phyloP scores from a whole-genome alignment of 1,140 invertebrate genomes.

The Nasonia giraulti region DNA sequence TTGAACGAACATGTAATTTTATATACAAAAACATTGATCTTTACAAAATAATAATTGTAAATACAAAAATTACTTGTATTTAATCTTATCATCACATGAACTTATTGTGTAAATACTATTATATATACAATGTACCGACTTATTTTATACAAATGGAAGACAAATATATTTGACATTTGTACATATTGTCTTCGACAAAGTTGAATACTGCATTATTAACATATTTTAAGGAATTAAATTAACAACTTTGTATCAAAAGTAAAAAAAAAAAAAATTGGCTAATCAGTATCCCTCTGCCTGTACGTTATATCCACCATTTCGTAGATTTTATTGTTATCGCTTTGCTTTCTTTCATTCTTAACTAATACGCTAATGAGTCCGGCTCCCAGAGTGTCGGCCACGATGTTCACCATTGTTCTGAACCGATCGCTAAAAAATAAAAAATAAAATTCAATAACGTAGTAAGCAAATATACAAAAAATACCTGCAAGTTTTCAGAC shows the following conservation, averaged over 20 bases:
- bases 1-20: neutral
- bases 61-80: conserved; percentile 14
- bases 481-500: neutral
- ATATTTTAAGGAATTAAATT: conserved; percentile 10
- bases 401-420: conserved; percentile 96
- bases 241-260: conserved; percentile 27
- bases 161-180: conserved; percentile 1
- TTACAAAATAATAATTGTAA: conserved; percentile 14
- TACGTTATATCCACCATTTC: neutral
- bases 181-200: neutral
- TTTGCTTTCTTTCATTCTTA: conserved; percentile 78
- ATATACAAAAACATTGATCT: neutral
- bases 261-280: neutral
- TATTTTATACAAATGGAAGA: neutral
- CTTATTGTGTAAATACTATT: conserved; percentile 42
- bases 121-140: conserved; percentile 14
- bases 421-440: conserved; percentile 88
- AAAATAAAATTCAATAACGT: conserved; percentile 13
- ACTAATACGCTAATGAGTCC: conserved; percentile 93
- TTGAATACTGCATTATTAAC: neutral
- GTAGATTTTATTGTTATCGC: neutral
- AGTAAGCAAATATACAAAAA: neutral
- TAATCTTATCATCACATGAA: neutral
- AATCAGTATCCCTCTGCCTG: neutral
- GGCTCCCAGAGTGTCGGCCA: conserved; percentile 95